A percentile compares a stretch with the other conserved stretches of the same genome.
Conservation (phyloP, 2,113 vertebrate genomes). For the Salvator merianae region DNA sequence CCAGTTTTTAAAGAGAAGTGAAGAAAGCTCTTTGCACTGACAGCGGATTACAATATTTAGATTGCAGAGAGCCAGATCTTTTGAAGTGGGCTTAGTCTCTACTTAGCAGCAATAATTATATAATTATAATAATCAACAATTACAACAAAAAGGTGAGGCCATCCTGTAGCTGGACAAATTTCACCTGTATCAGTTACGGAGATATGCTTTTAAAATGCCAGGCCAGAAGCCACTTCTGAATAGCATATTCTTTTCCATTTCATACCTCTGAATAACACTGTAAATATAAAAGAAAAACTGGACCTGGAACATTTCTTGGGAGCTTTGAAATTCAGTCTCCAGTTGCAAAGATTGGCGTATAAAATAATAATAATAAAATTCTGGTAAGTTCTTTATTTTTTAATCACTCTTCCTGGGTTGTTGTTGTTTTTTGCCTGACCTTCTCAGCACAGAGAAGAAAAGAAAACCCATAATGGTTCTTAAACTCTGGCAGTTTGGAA, state of each 20-base stretch:
- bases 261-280: neutral
- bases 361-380: conserved; percentile 8
- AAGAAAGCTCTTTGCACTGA: conserved; percentile 54
- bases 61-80: conserved; percentile 46
- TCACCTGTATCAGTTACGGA: conserved; percentile 13
- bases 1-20: neutral
- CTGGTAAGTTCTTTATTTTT: conserved; percentile 13
- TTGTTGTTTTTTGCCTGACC: conserved; percentile 35
- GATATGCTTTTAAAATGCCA: conserved; percentile 35
- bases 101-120: conserved; percentile 30
- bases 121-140: neutral
- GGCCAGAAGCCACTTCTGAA: conserved; percentile 6
- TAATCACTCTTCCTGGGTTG: neutral
- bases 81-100: conserved; percentile 52
- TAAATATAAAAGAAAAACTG: neutral
- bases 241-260: neutral
- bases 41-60: conserved; percentile 43
- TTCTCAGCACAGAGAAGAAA: conserved; percentile 18
- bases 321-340: conserved; percentile 21
- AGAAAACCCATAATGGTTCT: conserved; percentile 30
- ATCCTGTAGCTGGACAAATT: conserved; percentile 25
- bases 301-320: neutral
- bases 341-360: neutral
- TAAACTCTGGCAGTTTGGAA: conserved; percentile 43
- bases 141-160: conserved; percentile 33